Evolutionary conservation across 2,797 vertebrate genomes (phyloP).

Genomic region (Lates japonicus): DNA sequence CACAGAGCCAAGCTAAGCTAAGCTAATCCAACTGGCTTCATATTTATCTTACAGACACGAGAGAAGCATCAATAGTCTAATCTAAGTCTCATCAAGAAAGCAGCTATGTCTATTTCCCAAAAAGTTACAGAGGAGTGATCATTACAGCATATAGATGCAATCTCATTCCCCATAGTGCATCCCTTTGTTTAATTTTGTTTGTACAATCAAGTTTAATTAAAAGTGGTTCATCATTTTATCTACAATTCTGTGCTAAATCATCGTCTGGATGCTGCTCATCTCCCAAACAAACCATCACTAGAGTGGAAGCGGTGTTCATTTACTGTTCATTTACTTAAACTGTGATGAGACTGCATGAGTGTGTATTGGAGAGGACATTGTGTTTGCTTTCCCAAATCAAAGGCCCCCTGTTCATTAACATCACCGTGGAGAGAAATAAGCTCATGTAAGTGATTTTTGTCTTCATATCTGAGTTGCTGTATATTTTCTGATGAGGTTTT

Average conservation of each 20-base stretch:
- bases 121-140: background rate
- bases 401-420: slow-evolving; percentile 3
- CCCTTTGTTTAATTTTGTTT: slow-evolving; percentile 16
- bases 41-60: background rate
- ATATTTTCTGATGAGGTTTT: background rate
- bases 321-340: slow-evolving; percentile 19
- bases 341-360: background rate
- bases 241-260: slow-evolving; percentile 19
- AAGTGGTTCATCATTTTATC: slow-evolving; percentile 8
- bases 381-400: slow-evolving; percentile 27
- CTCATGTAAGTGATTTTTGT: background rate
- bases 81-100: background rate
- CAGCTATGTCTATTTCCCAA: background rate
- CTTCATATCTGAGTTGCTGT: background rate
- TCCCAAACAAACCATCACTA: slow-evolving; percentile 19
- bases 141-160: background rate
- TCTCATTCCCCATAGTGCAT: background rate
- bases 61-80: background rate
- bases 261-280: slow-evolving; percentile 8
- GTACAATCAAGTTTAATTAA: slow-evolving; percentile 21
- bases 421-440: background rate
- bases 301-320: background rate
- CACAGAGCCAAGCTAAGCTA: background rate
- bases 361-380: background rate
- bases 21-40: background rate